A percentile compares a stretch with the other conserved stretches of the same genome.
Evolutionary conservation across 2,797 vertebrate species (phyloP).

Genomic region (Clarias platycephalus): DNA sequence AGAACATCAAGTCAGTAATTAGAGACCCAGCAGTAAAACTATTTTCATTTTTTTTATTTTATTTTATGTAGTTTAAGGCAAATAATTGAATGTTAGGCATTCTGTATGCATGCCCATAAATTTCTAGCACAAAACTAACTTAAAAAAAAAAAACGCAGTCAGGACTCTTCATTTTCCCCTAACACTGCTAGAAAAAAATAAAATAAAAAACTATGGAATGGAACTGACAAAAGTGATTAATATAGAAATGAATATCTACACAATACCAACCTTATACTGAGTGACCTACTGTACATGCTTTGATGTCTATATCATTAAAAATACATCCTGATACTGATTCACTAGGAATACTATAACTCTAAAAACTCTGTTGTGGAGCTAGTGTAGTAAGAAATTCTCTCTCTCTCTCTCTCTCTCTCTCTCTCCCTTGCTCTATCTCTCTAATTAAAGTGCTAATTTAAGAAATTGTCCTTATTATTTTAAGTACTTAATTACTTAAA

Average conservation of each 20-base stretch:
- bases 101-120: neutral
- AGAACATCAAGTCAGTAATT: slow-evolving; percentile 43
- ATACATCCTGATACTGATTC: too few relatives aligned
- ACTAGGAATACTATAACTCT: too few relatives aligned
- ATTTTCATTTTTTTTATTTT: too few relatives aligned
- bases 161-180: neutral
- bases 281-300: too few relatives aligned
- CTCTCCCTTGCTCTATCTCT: too few relatives aligned
- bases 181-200: neutral
- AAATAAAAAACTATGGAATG: neutral
- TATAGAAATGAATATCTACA: neutral
- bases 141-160: neutral
- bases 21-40: slow-evolving; percentile 14
- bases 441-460: too few relatives aligned
- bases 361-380: too few relatives aligned
- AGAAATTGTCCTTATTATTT: too few relatives aligned
- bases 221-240: slow-evolving; percentile 27
- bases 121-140: neutral
- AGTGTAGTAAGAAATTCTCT: too few relatives aligned
- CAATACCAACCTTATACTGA: neutral
- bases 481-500: neutral
- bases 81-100: neutral
- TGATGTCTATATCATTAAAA: too few relatives aligned
- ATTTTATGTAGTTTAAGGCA: neutral
- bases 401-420: too few relatives aligned